Evolutionary conservation across 53 echinoderm and acorn worm genomes (phyloP).

Genomic region (Crossaster papposus): DNA sequence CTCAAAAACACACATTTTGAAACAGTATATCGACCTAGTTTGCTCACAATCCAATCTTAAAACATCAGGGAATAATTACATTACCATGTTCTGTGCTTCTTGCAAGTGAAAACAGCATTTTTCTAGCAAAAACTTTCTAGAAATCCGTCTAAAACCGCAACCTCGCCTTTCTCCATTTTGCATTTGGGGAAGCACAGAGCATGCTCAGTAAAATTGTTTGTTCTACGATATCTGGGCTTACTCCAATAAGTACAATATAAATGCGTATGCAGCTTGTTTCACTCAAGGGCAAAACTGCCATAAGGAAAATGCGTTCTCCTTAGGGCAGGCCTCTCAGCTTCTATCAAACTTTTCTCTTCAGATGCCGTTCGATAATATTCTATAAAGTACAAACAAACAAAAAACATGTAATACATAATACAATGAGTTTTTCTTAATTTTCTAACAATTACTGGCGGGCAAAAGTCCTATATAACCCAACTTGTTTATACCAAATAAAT

Average conservation of each 20-base stretch:
- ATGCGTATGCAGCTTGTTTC: neutral
- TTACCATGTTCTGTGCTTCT: slow-evolving; percentile 53
- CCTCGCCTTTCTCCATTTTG: slow-evolving; percentile 43
- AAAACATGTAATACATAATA: neutral
- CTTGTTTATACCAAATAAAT: too few species aligned
- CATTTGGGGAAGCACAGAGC: slow-evolving; percentile 36
- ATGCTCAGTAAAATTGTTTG: slow-evolving; percentile 60
- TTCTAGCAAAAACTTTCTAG: slow-evolving; percentile 8
- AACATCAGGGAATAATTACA: slow-evolving; percentile 16
- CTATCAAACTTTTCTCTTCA: neutral
- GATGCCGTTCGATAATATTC: neutral
- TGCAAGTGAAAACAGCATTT: slow-evolving; percentile 18
- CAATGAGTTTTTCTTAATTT: too few species aligned
- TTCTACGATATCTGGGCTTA: slow-evolving; percentile 39
- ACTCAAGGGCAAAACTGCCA: neutral
- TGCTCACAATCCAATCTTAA: neutral
- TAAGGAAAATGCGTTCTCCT: neutral
- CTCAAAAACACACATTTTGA: slow-evolving; percentile 35
- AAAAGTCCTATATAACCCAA: too few species aligned
- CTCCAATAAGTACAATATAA: slow-evolving; percentile 49
- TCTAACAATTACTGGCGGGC: too few species aligned
- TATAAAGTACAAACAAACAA: neutral
- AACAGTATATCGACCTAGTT: neutral
- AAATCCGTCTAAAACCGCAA: slow-evolving; percentile 34
- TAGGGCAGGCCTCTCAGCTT: neutral